These are phyloP conservation scores for Amphipoea lucens DNA, from an alignment of 2,888 invertebrate species.

Conservation along the genomic window DNA sequence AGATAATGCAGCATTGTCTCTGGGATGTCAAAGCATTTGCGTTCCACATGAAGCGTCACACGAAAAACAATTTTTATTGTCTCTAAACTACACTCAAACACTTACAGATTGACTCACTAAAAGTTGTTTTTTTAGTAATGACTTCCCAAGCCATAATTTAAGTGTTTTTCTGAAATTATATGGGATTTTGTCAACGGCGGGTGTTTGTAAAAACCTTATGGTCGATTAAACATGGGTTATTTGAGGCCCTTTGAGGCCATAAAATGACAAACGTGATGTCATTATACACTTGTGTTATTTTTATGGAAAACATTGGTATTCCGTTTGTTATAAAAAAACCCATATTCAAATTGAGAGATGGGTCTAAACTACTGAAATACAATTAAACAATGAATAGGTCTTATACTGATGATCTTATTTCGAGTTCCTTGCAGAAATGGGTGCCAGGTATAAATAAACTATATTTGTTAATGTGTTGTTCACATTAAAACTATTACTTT, in stretches of 20 bases:
- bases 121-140: conserved; percentile 45
- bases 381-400: not conserved
- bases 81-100: conserved; percentile 14
- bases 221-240: conserved; percentile 44
- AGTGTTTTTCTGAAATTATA: conserved; percentile 51
- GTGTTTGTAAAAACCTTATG: conserved; percentile 58
- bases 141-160: conserved; percentile 60
- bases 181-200: conserved; percentile 39
- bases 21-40: not conserved
- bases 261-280: conserved; percentile 58
- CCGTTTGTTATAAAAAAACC: not conserved
- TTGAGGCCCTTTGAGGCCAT: conserved; percentile 27
- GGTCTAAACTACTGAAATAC: not conserved
- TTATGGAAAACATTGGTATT: conserved; percentile 9
- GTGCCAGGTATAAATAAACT: not conserved
- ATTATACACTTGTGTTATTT: conserved; percentile 31
- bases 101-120: conserved; percentile 24
- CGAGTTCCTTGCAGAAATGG: not conserved
- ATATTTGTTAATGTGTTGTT: not conserved
- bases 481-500: not conserved
- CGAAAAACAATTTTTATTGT: not conserved
- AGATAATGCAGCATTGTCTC: not conserved
- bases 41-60: not conserved
- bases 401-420: not conserved
- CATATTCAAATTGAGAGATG: not conserved